Conservation (phyloP, 1,140 invertebrate genomes). For the Leptinotarsa undecemlineata region DNA sequence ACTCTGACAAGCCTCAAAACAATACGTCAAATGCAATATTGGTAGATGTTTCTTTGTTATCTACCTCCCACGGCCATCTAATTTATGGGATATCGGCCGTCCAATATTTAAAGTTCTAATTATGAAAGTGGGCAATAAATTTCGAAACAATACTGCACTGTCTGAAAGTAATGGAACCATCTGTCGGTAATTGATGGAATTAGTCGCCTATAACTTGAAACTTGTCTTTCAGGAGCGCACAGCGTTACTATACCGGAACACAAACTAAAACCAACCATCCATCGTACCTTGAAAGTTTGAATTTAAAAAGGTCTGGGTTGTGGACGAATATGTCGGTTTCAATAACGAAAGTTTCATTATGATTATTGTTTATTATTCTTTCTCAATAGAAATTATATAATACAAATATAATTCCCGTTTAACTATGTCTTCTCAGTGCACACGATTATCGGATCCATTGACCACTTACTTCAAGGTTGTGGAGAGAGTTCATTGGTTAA, state of each 20-base stretch:
- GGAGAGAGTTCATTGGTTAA: too few species aligned
- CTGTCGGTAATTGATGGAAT: constrained; percentile 50
- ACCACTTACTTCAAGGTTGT: too few species aligned
- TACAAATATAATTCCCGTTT: too few species aligned
- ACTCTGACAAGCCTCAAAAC: constrained; percentile 17
- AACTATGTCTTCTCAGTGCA: too few species aligned
- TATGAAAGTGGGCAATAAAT: constrained; percentile 49
- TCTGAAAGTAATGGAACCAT: constrained; percentile 49
- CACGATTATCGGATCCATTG: too few species aligned
- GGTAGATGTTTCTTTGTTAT: constrained; percentile 28
- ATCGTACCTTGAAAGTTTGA: too few species aligned
- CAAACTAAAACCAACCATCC: too few species aligned
- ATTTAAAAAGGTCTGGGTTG: too few species aligned
- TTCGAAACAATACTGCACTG: constrained; percentile 47
- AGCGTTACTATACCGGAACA: not conserved
- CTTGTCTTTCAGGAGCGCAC: constrained; percentile 11
- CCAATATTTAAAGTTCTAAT: constrained; percentile 47
- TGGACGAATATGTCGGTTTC: too few species aligned
- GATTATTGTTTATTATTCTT: too few species aligned
- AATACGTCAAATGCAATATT: constrained; percentile 26
- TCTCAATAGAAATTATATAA: too few species aligned
- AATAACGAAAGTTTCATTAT: not conserved
- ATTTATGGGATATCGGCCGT: constrained; percentile 43
- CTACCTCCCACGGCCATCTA: constrained; percentile 35
- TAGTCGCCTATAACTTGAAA: constrained; percentile 39